Conservation (phyloP, 2,888 invertebrate genomes). For the Mantis religiosa region DNA sequence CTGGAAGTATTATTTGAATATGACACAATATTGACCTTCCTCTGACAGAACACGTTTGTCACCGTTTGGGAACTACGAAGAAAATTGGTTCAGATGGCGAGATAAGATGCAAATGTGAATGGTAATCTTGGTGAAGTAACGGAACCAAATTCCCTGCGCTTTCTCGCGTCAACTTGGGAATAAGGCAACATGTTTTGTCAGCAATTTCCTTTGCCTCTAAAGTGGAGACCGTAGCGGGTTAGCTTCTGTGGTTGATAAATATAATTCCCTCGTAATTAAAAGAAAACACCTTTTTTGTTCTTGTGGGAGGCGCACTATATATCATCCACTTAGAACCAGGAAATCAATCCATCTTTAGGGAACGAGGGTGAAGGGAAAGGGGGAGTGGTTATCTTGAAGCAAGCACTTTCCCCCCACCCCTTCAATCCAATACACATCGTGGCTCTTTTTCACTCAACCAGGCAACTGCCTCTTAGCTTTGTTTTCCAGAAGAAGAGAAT, state of each 20-base stretch:
- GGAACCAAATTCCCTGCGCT: background rate
- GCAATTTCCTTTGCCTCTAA: background rate
- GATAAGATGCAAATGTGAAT: too few species aligned
- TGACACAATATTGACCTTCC: too few species aligned
- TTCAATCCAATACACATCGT: background rate
- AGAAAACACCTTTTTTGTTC: conserved; percentile 8
- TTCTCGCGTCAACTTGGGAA: background rate
- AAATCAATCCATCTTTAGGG: conserved; percentile 17
- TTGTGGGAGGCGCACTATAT: conserved; percentile 5
- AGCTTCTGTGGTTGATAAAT: background rate
- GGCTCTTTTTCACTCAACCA: background rate
- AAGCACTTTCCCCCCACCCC: background rate
- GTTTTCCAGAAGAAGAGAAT: conserved; percentile 4
- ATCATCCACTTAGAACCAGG: conserved; percentile 16
- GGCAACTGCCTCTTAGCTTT: background rate
- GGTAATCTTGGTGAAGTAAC: background rate
- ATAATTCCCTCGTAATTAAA: conserved; percentile 5
- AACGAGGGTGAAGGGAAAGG: background rate
- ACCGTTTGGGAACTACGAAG: too few species aligned
- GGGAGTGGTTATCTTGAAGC: background rate
- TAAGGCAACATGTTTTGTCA: background rate
- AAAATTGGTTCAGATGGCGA: too few species aligned
- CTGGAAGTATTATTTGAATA: too few species aligned
- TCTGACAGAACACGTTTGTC: too few species aligned
- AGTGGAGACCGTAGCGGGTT: background rate